Percentiles rank a stretch among this genome's conserved stretches.
phyloP scores from a whole-genome alignment of 2,113 vertebrate species.

The Picathartes gymnocephalus region DNA sequence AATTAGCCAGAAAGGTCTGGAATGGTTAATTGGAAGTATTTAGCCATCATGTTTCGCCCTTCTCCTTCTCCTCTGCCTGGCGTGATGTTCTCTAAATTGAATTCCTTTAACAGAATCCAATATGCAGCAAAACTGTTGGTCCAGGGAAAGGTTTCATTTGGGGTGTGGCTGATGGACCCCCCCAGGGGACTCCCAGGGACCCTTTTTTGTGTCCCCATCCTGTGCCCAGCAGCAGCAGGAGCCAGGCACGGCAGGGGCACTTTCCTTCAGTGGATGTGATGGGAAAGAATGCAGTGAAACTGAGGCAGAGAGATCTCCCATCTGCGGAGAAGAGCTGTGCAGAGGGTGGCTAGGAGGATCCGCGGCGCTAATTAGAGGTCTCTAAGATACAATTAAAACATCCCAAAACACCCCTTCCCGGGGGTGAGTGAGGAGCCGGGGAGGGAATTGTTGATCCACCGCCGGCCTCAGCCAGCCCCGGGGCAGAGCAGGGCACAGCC shows the following conservation, averaged over 20 bases:
- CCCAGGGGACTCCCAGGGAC: background rate
- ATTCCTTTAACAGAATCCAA: constrained; percentile 40
- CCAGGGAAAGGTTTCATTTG: background rate
- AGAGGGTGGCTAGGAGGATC: background rate
- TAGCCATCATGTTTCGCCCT: constrained; percentile 7
- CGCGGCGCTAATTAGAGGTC: accelerated
- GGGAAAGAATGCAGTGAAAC: background rate
- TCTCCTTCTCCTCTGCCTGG: constrained; percentile 22
- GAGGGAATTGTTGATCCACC: background rate
- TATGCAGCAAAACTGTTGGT: background rate
- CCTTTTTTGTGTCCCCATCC: background rate
- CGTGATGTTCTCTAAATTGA: constrained; percentile 20
- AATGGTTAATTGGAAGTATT: constrained; percentile 52
- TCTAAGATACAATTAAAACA: accelerated
- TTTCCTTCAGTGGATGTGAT: background rate
- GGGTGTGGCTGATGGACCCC: background rate
- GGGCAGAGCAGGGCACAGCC: accelerated
- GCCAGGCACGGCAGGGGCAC: accelerated
- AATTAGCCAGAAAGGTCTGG: constrained; percentile 55
- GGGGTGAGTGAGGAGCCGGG: background rate
- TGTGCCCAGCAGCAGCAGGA: background rate
- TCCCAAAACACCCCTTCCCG: background rate
- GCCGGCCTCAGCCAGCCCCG: accelerated
- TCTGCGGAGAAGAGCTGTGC: accelerated
- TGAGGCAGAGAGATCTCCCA: background rate